phyloP scores from a whole-genome alignment of 1,140 invertebrate genomes.

The Drosophila subobscura region DNA sequence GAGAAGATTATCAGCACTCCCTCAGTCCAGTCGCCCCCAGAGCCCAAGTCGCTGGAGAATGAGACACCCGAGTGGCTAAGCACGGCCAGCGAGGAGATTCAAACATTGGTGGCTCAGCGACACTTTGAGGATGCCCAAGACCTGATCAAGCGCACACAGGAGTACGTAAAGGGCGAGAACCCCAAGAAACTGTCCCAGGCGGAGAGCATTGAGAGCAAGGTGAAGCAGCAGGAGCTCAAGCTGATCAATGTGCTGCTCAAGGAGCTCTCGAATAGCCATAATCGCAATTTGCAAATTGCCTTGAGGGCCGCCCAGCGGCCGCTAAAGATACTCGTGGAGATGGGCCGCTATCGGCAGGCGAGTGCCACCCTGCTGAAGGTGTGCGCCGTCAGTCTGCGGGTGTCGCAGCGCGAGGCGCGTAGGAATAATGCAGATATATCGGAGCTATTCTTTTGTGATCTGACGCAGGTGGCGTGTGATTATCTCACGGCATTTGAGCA shows the following conservation, averaged over 20 bases:
- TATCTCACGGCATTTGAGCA: conserved; percentile 77
- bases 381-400: conserved; percentile 69
- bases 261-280: conserved; percentile 93
- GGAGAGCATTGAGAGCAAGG: conserved; percentile 83
- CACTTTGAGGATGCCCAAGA: conserved; percentile 97
- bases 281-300: conserved; percentile 96
- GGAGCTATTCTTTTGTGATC: conserved; percentile 81
- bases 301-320: conserved; percentile 93
- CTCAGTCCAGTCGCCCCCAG: conserved; percentile 43
- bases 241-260: conserved; percentile 94
- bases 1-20: conserved; percentile 79
- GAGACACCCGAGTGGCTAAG: conserved; percentile 93
- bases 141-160: conserved; percentile 90
- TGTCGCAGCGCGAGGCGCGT: conserved; percentile 77
- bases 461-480: conserved; percentile 80
- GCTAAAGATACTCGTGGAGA: conserved; percentile 91
- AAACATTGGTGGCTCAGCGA: conserved; percentile 98
- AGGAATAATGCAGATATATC: conserved; percentile 81
- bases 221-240: conserved; percentile 90
- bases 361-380: conserved; percentile 74
- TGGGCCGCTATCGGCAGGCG: conserved; percentile 77
- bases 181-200: conserved; percentile 49
- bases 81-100: conserved; percentile 97
- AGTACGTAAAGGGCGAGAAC: conserved; percentile 84
- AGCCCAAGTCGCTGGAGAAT: conserved; percentile 85